Evolutionary conservation across 2,113 vertebrate genomes (phyloP).

Genomic region (Nerophis lumbriciformis): DNA sequence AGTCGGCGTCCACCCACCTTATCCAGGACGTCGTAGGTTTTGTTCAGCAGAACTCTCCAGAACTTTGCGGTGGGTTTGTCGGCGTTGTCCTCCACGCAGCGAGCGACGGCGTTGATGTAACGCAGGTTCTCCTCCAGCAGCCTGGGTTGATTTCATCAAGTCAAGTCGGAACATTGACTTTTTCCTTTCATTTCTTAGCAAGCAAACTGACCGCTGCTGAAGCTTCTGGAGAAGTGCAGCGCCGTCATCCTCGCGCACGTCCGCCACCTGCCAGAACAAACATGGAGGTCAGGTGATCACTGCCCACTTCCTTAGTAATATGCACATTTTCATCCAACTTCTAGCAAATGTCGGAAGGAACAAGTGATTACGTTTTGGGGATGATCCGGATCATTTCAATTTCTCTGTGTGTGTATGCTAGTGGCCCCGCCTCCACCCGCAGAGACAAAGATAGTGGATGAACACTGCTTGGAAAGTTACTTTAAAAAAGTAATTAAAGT

Average conservation of each 20-base stretch:
- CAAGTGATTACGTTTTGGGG: too few species aligned
- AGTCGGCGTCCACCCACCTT: conserved; percentile 68
- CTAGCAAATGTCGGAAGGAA: too few species aligned
- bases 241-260: conserved; percentile 3
- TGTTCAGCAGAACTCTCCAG: conserved; percentile 91
- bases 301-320: too few species aligned
- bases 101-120: conserved; percentile 83
- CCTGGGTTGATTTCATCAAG: conserved; percentile 51
- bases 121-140: conserved; percentile 83
- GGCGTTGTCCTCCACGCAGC: conserved; percentile 79
- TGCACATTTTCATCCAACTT: too few species aligned
- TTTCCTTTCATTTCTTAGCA: background rate
- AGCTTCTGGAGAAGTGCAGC: conserved; percentile 55
- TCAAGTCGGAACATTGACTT: background rate
- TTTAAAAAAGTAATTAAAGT: too few species aligned
- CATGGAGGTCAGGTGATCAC: too few species aligned
- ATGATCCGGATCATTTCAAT: too few species aligned
- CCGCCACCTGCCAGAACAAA: conserved; percentile 53
- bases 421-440: too few species aligned
- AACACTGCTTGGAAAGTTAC: too few species aligned
- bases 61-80: conserved; percentile 87
- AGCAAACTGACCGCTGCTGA: conserved; percentile 66
- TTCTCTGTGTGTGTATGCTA: too few species aligned
- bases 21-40: conserved; percentile 87
- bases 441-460: too few species aligned